These are phyloP conservation scores for Oplegnathus fasciatus DNA, from an alignment of 2,113 vertebrate species.

Conservation along the genomic window DNA sequence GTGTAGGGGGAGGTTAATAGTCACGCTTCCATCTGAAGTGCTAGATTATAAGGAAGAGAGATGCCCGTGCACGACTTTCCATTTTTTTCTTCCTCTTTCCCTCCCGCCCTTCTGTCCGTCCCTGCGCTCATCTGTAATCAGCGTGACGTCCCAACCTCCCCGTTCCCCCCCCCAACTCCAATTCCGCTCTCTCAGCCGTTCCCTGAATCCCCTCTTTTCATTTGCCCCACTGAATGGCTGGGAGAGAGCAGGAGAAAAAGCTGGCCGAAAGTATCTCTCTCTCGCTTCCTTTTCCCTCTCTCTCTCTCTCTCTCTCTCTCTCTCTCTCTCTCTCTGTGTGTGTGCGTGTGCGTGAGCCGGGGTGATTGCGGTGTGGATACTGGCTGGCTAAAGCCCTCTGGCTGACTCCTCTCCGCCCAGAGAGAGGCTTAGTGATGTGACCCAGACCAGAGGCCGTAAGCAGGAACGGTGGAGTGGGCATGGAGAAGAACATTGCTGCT, in stretches of 20 bases:
- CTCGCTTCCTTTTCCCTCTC: conserved; percentile 21
- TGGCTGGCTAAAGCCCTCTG: conserved; percentile 58
- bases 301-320: not conserved
- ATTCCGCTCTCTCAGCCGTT: conserved; percentile 64
- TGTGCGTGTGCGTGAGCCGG: conserved; percentile 8
- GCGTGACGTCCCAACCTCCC: conserved; percentile 51
- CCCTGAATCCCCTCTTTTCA: conserved; percentile 74
- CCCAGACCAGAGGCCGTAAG: conserved; percentile 34
- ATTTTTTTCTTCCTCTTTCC: not conserved
- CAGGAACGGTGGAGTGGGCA: conserved; percentile 34
- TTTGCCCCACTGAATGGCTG: conserved; percentile 69
- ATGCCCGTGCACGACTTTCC: conserved; percentile 52
- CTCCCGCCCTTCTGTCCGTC: conserved; percentile 43
- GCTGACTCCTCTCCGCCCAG: conserved; percentile 60
- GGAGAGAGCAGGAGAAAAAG: conserved; percentile 54
- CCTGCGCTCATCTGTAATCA: conserved; percentile 73
- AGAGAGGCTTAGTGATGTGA: conserved; percentile 62
- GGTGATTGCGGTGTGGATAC: conserved; percentile 25
- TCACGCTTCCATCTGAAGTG: conserved; percentile 72
- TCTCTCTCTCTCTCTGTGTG: conserved; percentile 8
- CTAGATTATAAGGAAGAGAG: conserved; percentile 73
- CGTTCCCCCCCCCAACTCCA: conserved; percentile 28
- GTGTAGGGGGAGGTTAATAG: conserved; percentile 74
- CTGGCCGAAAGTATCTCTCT: conserved; percentile 57
- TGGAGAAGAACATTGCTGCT: conserved; percentile 12